Evolutionary conservation across 2,113 vertebrate species (phyloP).

Genomic region (Puma concolor): DNA sequence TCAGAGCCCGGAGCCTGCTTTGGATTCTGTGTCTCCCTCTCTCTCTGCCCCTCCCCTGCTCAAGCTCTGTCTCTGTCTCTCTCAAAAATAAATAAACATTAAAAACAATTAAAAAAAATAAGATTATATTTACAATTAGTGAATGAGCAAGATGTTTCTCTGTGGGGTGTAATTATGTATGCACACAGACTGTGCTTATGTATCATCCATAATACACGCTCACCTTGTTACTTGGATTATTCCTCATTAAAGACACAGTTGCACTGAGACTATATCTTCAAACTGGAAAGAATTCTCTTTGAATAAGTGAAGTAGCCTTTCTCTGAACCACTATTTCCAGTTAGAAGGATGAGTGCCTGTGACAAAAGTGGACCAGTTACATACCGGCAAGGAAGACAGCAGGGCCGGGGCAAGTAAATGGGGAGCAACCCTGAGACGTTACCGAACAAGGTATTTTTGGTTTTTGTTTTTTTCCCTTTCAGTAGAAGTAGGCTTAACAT

Average conservation of each 20-base stretch:
- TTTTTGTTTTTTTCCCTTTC: not conserved
- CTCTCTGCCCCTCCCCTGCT: too few species aligned
- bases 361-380: not conserved
- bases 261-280: not conserved
- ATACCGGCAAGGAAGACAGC: not conserved
- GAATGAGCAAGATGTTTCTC: not conserved
- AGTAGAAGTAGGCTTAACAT: not conserved
- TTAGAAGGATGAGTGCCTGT: not conserved
- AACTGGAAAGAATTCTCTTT: not conserved
- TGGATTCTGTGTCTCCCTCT: too few species aligned
- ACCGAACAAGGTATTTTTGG: not conserved
- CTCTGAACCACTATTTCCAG: not conserved
- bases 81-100: too few species aligned
- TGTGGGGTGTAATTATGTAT: not conserved
- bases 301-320: not conserved
- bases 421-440: not conserved
- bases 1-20: too few species aligned
- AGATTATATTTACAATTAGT: not conserved
- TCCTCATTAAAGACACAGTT: not conserved
- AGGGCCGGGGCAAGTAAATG: not conserved
- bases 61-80: too few species aligned
- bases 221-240: not conserved
- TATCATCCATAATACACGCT: not conserved
- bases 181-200: not conserved
- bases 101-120: too few species aligned